Conservation (phyloP, 2,888 invertebrate species). For the Dysmachus trigonus region DNA sequence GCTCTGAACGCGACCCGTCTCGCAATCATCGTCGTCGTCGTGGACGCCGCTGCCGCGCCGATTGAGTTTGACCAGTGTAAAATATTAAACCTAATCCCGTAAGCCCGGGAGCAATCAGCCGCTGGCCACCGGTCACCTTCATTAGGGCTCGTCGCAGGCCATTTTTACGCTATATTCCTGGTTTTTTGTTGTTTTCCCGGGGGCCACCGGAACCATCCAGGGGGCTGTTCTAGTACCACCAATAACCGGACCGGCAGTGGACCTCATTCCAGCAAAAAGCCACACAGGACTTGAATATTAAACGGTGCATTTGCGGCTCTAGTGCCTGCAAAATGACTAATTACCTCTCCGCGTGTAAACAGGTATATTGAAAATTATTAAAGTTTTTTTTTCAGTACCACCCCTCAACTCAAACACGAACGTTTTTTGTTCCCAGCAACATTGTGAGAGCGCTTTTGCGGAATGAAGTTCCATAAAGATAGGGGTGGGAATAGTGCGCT, state of each 20-base stretch:
- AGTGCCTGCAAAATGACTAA: conserved; percentile 5
- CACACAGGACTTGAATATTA: background rate
- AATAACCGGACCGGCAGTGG: background rate
- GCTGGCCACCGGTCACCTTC: background rate
- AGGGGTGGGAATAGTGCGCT: background rate
- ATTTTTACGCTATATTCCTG: background rate
- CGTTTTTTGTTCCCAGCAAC: background rate
- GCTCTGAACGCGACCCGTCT: background rate
- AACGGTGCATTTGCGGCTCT: conserved; percentile 4
- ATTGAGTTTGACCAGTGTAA: conserved; percentile 21
- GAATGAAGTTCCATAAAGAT: background rate
- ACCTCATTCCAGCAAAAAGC: background rate
- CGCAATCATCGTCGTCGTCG: background rate
- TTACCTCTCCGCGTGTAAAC: conserved; percentile 17
- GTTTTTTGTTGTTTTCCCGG: background rate
- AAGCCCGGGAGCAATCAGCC: conserved; percentile 21
- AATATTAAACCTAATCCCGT: conserved; percentile 31
- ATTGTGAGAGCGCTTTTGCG: background rate
- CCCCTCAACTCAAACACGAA: background rate
- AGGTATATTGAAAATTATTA: conserved; percentile 26
- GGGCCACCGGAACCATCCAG: background rate
- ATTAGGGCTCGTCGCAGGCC: background rate
- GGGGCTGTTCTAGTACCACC: background rate
- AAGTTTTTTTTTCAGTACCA: background rate
- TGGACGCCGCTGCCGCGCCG: background rate